These are phyloP conservation scores for Smittia aterrima DNA, from an alignment of 2,888 invertebrate genomes.

Conservation along the genomic window DNA sequence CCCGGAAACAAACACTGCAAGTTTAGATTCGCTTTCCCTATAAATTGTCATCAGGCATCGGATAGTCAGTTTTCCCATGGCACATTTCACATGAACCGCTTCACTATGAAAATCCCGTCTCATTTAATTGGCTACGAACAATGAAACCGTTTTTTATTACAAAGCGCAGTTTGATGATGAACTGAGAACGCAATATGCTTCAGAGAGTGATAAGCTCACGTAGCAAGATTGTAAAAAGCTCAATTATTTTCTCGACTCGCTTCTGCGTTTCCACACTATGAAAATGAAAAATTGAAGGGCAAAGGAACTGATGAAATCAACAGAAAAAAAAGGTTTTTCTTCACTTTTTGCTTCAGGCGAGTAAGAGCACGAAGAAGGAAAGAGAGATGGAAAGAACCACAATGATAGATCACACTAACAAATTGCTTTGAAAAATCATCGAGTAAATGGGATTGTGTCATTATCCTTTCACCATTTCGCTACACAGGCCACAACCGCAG, in stretches of 20 bases:
- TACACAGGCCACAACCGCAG: neutral
- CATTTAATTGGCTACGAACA: neutral
- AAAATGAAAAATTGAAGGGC: neutral
- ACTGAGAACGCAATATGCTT: neutral
- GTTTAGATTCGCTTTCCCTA: neutral
- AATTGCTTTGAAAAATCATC: conserved; percentile 18
- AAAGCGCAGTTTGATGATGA: neutral
- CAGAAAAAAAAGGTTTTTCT: neutral
- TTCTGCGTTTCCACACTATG: neutral
- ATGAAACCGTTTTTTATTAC: neutral
- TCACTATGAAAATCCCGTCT: neutral
- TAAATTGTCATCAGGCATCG: neutral
- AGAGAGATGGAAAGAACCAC: neutral
- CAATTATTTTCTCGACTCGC: neutral
- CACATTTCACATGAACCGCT: too few species aligned
- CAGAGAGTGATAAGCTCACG: neutral
- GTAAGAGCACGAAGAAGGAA: neutral
- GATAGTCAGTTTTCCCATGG: neutral
- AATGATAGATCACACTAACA: conserved; percentile 9
- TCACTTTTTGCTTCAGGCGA: neutral
- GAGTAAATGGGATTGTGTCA: conserved; percentile 20
- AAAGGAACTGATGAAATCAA: neutral
- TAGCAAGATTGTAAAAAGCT: neutral
- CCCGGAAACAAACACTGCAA: too few species aligned
- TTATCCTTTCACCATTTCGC: conserved; percentile 9